phyloP scores from a whole-genome alignment of 2,888 invertebrate genomes.

The Apotomis betuletana region DNA sequence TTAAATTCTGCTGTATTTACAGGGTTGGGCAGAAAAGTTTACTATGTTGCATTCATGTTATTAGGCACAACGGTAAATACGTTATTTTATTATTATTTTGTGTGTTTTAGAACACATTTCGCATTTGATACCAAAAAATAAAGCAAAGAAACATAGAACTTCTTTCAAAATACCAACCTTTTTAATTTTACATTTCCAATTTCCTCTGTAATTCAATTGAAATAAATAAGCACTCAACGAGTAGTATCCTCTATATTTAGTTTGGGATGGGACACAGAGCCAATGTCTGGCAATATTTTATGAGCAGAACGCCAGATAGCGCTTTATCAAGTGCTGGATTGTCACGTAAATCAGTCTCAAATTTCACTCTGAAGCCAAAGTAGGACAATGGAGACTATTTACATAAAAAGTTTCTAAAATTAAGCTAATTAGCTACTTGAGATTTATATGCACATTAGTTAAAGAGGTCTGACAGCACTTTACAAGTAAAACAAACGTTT shows the following conservation, averaged over 20 bases:
- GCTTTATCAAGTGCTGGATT: slow-evolving; percentile 37
- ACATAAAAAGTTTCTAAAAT: slow-evolving; percentile 1
- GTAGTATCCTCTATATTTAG: slow-evolving; percentile 19
- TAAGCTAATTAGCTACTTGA: background rate
- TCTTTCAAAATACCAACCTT: no score
- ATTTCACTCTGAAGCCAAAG: slow-evolving; percentile 31
- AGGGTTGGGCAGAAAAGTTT: no score
- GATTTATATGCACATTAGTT: background rate
- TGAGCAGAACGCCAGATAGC: slow-evolving; percentile 34
- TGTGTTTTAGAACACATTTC: no score
- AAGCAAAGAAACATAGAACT: no score
- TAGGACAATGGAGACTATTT: slow-evolving; percentile 20
- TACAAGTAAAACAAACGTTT: background rate
- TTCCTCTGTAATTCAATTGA: slow-evolving; percentile 4
- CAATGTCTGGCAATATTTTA: slow-evolving; percentile 34
- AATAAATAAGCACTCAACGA: slow-evolving; percentile 19
- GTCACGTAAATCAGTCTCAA: slow-evolving; percentile 40
- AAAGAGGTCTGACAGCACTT: background rate
- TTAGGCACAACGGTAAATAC: no score
- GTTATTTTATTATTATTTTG: no score
- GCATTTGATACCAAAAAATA: no score
- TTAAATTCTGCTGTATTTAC: no score
- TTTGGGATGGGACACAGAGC: slow-evolving; percentile 32
- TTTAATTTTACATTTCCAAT: background rate
- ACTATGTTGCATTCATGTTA: no score